A percentile compares a stretch with the other conserved stretches of the same genome.
Conservation (phyloP, 1,140 invertebrate species). For the Nomia melanderi region DNA sequence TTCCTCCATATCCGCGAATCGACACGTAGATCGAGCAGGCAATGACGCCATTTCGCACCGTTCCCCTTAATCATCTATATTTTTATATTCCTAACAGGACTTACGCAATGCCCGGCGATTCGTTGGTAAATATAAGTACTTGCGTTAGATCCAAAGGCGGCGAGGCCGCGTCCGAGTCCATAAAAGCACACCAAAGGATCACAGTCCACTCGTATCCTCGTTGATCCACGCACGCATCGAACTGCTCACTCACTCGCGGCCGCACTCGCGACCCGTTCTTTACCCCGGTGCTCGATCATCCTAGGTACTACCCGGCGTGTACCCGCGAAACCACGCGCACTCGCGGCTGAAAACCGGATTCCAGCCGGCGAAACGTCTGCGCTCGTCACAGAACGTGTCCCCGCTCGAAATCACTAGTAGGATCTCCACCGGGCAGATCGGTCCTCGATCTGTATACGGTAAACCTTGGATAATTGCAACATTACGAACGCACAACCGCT, state of each 20-base stretch:
- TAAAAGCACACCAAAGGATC: constrained; percentile 46
- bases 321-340: constrained; percentile 41
- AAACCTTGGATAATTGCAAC: no score
- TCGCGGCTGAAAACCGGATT: constrained; percentile 55
- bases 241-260: constrained; percentile 68
- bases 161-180: constrained; percentile 35
- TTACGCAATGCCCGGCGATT: constrained; percentile 33
- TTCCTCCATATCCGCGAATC: neutral
- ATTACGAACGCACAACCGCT: no score
- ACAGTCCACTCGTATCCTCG: constrained; percentile 61
- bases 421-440: no score
- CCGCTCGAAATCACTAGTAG: constrained; percentile 51
- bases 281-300: neutral
- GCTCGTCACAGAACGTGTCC: constrained; percentile 54
- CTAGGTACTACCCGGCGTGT: no score
- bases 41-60: neutral
- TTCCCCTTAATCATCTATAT: constrained; percentile 24
- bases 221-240: constrained; percentile 27
- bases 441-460: neutral
- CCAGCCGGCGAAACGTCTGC: constrained; percentile 21
- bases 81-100: constrained; percentile 25
- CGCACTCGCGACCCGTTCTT: constrained; percentile 25
- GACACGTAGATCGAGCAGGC: neutral
- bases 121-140: constrained; percentile 64
- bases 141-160: constrained; percentile 64